Base-by-base conservation (phyloP, 2,797 vertebrate genomes). In the Chaetophractus vellerosus region DNA sequence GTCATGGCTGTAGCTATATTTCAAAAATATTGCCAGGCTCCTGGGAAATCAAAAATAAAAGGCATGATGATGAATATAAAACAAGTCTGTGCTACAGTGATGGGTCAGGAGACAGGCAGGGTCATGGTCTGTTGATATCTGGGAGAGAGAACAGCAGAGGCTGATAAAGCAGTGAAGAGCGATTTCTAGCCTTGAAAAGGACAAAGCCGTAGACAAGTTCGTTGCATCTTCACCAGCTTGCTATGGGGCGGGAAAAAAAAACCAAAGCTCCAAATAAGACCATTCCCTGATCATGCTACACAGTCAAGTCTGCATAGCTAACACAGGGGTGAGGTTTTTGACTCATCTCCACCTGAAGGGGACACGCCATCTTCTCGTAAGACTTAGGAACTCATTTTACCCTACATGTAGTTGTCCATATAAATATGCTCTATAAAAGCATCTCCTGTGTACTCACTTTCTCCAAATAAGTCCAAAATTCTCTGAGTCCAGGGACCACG, bases 21-120 rank as follows among this genome's bases (percentile, higher is more conserved):
- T 89, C 75, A 89, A 76, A 33, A 89, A 93, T 41, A 91, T 78
- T 76, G 75, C 55, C 75, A 71, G 61, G 28, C 23, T 71, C 26
- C 36, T 80, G 50, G 71, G 71, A 96, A 92, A 90, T 91, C 41
- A 93, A 91, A 91, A 59, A 45, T 61, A 81, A 85, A 93, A 88
- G 18, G 21, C 66, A 75, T 31, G 57, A 41, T 89, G 80, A 12
- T 64, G 41, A 83, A 86, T 55, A 83, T 72, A 76, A 96, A 95
- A 41, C 48, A 76, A 9, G 21, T 76, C 63, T 28, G 31, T 52
- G 24, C 9, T 38, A 8, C 1, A 69, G 11, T 52, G 24, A 78
- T 19, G 91, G 38, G 74, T 14, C 18, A 68, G n/a, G 45, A 92
- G 31, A 75, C 18, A 24, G 31, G 16, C 6, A 78, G 38, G 59